Evolutionary conservation across 2,888 invertebrate species (phyloP), one percentile per base, ranked within the genome.

Genomic region (Blastobasis lacticolella): DNA sequence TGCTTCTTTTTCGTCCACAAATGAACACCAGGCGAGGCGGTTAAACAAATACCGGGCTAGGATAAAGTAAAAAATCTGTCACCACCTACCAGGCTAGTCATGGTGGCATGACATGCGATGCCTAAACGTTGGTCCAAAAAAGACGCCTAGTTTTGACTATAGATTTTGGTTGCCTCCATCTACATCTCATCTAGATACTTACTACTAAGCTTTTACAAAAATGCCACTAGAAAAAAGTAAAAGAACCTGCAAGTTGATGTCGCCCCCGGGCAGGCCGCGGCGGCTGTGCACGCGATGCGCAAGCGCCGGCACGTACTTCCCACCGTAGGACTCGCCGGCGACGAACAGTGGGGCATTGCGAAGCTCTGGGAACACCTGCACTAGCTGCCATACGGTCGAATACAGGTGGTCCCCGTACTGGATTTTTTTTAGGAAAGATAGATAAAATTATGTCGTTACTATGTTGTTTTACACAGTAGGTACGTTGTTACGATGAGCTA

Each of bases 241-340:
- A 38, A 9, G 8, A 41, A 88, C 91, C 89, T 83, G 65, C 6
- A 89, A 66, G 60, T 89, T 89, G 38, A 89, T 71, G 37, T 78
- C 69, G 38, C 64, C 58, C 0, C 62, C 72, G 1, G 67, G 63
- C 57, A 50, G 52, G 42, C 69, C 62, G 55, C 73, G 86, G 44
- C 78, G 73, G 43, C 68, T 70, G 59, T 90, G 90, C 48, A 91
- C 89, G 60, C 90, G 85, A 64, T 87, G 82, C 0, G 88, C 90
- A 45, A 94, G 75, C 0, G 91, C 89, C 0, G 92, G 89, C 5
- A 89, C 86, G 55, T 89, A 89, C 63, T 89, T 89, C 58, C 92
- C 92, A 5, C 90, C 92, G 67, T 91, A 92, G 0, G 91, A 91
- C 74, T 93, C 93, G 6, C 93, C 93, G 1, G 91, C 90, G 0